Conservation (phyloP, 2,888 invertebrate species). For the Eilema griseolum region DNA sequence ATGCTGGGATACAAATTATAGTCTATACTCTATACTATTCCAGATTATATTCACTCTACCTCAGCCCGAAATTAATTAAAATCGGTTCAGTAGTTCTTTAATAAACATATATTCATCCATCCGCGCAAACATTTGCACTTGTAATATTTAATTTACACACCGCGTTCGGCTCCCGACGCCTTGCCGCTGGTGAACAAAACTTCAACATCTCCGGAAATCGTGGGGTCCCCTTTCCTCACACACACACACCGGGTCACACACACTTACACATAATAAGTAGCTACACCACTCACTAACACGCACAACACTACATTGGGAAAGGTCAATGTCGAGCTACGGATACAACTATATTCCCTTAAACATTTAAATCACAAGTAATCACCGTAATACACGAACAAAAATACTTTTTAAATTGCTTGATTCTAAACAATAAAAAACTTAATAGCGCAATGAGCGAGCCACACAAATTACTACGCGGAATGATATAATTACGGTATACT, state of each 20-base stretch:
- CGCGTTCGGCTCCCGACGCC: constrained; percentile 84
- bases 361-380: constrained; percentile 17
- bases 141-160: constrained; percentile 63
- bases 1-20: no score
- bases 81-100: not conserved
- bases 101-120: not conserved
- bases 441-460: constrained; percentile 18
- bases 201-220: constrained; percentile 83
- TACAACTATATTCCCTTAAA: constrained; percentile 10
- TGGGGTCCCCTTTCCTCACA: constrained; percentile 53
- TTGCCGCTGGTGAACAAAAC: constrained; percentile 87
- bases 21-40: not conserved
- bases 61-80: not conserved
- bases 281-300: constrained; percentile 51
- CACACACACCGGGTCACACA: constrained; percentile 45
- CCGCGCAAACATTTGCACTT: not conserved
- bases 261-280: constrained; percentile 47
- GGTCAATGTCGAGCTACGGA: constrained; percentile 37
- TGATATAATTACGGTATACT: constrained; percentile 49
- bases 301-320: constrained; percentile 48
- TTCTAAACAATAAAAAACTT: constrained; percentile 31
- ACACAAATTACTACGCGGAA: constrained; percentile 52
- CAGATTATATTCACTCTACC: not conserved
- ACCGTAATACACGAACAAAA: constrained; percentile 23
- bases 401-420: constrained; percentile 23